Evolutionary conservation across 2,888 invertebrate genomes (phyloP).

Genomic region (Troides oblongomaculatus): DNA sequence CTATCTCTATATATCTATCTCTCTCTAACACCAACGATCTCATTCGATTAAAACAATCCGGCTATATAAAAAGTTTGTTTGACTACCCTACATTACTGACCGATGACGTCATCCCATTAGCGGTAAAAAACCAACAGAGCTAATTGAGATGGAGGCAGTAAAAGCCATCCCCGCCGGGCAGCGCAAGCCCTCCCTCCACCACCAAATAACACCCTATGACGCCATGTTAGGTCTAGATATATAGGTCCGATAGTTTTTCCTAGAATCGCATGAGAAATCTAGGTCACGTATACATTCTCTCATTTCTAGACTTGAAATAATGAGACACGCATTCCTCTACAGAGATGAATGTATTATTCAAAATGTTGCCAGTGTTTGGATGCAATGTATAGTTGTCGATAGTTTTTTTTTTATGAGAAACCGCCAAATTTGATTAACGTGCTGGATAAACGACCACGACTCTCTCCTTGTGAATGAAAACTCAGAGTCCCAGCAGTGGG

Average conservation of each 20-base stretch:
- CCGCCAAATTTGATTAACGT: too few relatives aligned
- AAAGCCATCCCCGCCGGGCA: slow-evolving; percentile 15
- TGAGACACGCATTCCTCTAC: neutral
- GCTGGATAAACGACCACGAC: too few relatives aligned
- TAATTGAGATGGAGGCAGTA: slow-evolving; percentile 13
- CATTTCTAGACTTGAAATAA: slow-evolving; percentile 12
- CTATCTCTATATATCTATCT: too few relatives aligned
- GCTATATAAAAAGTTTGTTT: neutral
- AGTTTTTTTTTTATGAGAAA: too few relatives aligned
- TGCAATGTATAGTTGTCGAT: too few relatives aligned
- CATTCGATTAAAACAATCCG: too few relatives aligned
- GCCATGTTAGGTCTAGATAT: slow-evolving; percentile 18
- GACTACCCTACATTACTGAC: neutral
- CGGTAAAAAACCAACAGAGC: slow-evolving; percentile 18
- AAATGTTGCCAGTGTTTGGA: too few relatives aligned
- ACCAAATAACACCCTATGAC: slow-evolving; percentile 3
- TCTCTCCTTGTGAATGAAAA: too few relatives aligned
- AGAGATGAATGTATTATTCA: neutral
- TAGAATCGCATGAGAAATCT: slow-evolving; percentile 15
- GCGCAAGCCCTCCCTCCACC: neutral
- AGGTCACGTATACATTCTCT: slow-evolving; percentile 18
- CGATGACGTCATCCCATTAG: slow-evolving; percentile 13
- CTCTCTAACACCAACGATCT: too few relatives aligned
- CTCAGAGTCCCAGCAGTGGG: too few relatives aligned
- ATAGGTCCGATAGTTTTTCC: slow-evolving; percentile 5